Evolutionary conservation across 2,888 invertebrate genomes (phyloP).

Genomic region (Trichacis sp.): DNA sequence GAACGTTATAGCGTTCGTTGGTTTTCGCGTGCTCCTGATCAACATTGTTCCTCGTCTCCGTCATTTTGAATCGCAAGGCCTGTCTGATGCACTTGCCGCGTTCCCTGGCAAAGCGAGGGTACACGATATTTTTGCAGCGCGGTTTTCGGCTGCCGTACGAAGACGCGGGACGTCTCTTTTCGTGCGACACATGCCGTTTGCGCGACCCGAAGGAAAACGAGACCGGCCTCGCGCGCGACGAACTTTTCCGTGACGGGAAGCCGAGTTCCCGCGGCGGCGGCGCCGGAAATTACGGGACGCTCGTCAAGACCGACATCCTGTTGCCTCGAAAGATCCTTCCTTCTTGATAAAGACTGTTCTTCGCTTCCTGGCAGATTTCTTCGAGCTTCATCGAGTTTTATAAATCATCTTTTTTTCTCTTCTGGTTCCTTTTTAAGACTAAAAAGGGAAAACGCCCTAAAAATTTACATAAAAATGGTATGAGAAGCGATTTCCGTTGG

Average conservation of each 20-base stretch:
- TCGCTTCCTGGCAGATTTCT: background rate
- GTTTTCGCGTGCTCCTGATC: conserved; percentile 35
- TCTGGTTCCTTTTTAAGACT: too few relatives aligned
- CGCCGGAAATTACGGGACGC: conserved; percentile 61
- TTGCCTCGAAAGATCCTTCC: conserved; percentile 2
- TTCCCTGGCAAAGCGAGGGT: conserved; percentile 28
- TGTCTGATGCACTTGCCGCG: conserved; percentile 36
- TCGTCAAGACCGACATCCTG: conserved; percentile 48
- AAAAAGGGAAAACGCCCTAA: too few relatives aligned
- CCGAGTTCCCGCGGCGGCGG: conserved; percentile 55
- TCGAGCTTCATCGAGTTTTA: background rate
- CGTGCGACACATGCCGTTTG: conserved; percentile 42
- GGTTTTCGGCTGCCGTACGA: conserved; percentile 26
- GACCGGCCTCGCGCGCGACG: conserved; percentile 22
- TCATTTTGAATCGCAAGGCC: conserved; percentile 56
- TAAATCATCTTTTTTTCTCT: too few relatives aligned
- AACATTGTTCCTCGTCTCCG: conserved; percentile 40
- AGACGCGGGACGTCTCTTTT: conserved; percentile 27
- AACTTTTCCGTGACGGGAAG: conserved; percentile 45
- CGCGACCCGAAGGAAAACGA: conserved; percentile 36
- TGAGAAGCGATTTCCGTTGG: too few relatives aligned
- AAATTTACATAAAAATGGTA: too few relatives aligned
- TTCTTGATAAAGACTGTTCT: background rate
- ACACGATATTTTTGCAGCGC: conserved; percentile 36
- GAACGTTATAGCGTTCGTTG: conserved; percentile 35